Percentiles rank a stretch among this genome's conserved stretches.
These are phyloP conservation scores for Nothura maculosa DNA, from an alignment of 2,797 vertebrate species.

Conservation along the genomic window DNA sequence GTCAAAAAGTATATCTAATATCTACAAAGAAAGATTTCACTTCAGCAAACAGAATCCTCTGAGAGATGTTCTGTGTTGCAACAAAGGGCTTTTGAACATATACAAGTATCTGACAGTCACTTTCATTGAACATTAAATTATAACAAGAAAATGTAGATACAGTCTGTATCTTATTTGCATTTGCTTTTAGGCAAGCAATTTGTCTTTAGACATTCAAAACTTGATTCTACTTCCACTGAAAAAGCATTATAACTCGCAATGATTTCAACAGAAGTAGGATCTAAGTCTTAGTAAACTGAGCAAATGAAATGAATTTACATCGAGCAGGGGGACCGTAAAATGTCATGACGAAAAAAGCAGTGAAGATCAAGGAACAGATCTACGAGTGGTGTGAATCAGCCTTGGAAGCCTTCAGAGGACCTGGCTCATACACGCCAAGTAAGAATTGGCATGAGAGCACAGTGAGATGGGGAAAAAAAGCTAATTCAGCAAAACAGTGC, in stretches of 20 bases:
- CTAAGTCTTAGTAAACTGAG: background rate
- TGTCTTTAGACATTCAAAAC: background rate
- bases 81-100: background rate
- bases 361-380: background rate
- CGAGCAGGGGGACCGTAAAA: background rate
- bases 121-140: slow-evolving; percentile 2
- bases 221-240: background rate
- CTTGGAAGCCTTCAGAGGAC: background rate
- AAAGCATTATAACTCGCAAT: background rate
- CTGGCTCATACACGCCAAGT: background rate
- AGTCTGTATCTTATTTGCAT: background rate
- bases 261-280: background rate
- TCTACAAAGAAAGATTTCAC: slow-evolving; percentile 28
- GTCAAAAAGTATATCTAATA: slow-evolving; percentile 25
- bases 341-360: background rate
- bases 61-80: background rate
- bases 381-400: background rate
- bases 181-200: background rate
- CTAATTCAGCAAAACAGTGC: background rate
- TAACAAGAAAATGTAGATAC: background rate
- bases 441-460: background rate
- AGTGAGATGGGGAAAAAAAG: no score
- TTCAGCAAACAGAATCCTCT: slow-evolving; percentile 16
- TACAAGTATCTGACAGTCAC: background rate
- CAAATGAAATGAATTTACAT: background rate